phyloP scores from a whole-genome alignment of 64 coral and sea anemone species.

The Stichodactyla helianthus region DNA sequence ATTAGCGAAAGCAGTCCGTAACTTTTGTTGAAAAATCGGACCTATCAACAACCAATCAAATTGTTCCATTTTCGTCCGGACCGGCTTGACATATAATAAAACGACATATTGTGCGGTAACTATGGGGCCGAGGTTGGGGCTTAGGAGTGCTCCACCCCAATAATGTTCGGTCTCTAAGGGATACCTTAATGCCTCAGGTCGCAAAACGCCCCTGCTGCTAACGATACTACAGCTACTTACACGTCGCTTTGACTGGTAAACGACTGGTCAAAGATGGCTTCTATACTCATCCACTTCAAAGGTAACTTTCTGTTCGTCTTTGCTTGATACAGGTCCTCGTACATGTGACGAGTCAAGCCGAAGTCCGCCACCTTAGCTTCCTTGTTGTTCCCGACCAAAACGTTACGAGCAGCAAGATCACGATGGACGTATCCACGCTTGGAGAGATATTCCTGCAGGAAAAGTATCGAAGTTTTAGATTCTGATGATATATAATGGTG shows the following conservation, averaged over 20 bases:
- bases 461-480: not conserved
- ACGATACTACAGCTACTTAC: constrained; percentile 25
- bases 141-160: not conserved
- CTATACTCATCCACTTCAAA: constrained; percentile 61
- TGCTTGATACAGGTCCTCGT: constrained; percentile 46
- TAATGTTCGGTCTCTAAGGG: not conserved
- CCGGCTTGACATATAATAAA: too few relatives aligned
- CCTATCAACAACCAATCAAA: too few relatives aligned
- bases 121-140: too few relatives aligned
- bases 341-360: constrained; percentile 48
- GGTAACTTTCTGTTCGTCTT: constrained; percentile 46
- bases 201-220: too few relatives aligned
- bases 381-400: constrained; percentile 55
- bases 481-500: too few relatives aligned
- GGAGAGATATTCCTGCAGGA: constrained; percentile 43
- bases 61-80: too few relatives aligned
- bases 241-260: constrained; percentile 55
- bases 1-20: too few relatives aligned
- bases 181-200: too few relatives aligned
- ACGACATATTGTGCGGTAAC: too few relatives aligned
- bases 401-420: constrained; percentile 61
- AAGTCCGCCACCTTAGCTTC: constrained; percentile 54
- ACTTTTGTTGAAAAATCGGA: not conserved
- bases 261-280: constrained; percentile 64
- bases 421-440: constrained; percentile 51